Evolutionary conservation across 2,888 invertebrate species (phyloP), one percentile per base, ranked within the genome.

Genomic region (Drosophila sordidula): DNA sequence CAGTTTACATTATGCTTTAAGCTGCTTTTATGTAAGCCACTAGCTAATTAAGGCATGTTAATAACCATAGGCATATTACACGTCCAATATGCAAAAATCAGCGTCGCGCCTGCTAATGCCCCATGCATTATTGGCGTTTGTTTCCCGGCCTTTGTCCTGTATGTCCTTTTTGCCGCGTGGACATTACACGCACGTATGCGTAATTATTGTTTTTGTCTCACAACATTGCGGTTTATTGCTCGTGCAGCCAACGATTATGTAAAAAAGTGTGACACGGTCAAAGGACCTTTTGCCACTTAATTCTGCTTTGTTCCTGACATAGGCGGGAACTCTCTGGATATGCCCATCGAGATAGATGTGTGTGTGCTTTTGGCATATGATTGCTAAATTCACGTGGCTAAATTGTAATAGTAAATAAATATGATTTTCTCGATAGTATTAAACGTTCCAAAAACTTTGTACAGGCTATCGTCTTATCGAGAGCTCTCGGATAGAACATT

Each of bases 1-100:
- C 52, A 56, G 59, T 63, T 82, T 42, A 58, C 69, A 81, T 75
- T 54, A 70, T 52, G 64, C 80, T 82, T 82, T 71, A 84, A 81
- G 79, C 79, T 56, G 49, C 26, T 58, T 58, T 38, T 58, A 55
- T 80, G 66, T 80, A 83, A 83, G 77, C 83, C 80, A 83, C 57
- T 59, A 39, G 63, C 80, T 86, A 84, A 84, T 84, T 86, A 88
- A 83, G 83, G 80, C 78, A 68, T 83, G 87, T 83, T 86, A 83
- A 83, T 86, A 77, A 67, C 71, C 55, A 58, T 58, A 55, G 44
- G 42, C 63, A 59, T 59, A 58, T 25, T 52, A 42, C 32, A 52
- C 16, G 22, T 25, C 32, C 62, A 26, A 62, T 64, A 51, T 26
- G 32, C 51, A 61, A 62, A 78, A 80, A 82, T 85, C 81, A 72